These are phyloP conservation scores for Ceriagrion tenellum DNA, from an alignment of 2,888 invertebrate species.

Conservation along the genomic window DNA sequence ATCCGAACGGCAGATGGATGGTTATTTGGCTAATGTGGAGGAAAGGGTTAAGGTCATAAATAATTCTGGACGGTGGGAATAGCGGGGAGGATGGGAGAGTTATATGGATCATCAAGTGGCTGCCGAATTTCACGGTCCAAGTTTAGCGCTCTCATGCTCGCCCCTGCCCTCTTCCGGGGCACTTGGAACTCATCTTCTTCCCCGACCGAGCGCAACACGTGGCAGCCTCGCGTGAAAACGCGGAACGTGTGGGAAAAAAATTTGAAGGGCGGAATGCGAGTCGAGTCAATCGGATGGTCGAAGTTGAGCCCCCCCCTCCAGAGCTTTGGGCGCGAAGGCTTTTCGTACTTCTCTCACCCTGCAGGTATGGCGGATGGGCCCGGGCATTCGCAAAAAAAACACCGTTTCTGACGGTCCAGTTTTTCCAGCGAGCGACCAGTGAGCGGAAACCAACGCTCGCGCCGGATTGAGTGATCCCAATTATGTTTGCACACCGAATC, in stretches of 20 bases:
- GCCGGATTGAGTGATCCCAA: neutral
- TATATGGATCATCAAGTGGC: slow-evolving; percentile 15
- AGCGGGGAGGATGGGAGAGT: neutral
- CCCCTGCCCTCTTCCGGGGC: neutral
- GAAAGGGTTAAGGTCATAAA: neutral
- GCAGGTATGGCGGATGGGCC: neutral
- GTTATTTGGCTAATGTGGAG: neutral
- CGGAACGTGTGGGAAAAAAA: neutral
- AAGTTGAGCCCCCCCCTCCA: no score
- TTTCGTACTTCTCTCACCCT: neutral
- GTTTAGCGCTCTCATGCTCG: neutral
- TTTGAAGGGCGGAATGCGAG: neutral
- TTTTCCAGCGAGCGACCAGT: neutral
- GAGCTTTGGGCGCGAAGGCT: no score
- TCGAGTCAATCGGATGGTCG: neutral
- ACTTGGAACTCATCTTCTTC: neutral
- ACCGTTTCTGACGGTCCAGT: neutral
- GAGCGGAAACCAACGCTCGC: neutral
- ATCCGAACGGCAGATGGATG: neutral
- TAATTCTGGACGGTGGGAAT: neutral
- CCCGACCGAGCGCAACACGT: slow-evolving; percentile 7
- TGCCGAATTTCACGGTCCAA: neutral
- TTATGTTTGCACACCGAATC: neutral
- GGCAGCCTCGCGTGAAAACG: slow-evolving; percentile 11
- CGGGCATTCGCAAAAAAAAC: neutral